Evolutionary conservation across 1,140 invertebrate species (phyloP).

Genomic region (Aethina tumida): DNA sequence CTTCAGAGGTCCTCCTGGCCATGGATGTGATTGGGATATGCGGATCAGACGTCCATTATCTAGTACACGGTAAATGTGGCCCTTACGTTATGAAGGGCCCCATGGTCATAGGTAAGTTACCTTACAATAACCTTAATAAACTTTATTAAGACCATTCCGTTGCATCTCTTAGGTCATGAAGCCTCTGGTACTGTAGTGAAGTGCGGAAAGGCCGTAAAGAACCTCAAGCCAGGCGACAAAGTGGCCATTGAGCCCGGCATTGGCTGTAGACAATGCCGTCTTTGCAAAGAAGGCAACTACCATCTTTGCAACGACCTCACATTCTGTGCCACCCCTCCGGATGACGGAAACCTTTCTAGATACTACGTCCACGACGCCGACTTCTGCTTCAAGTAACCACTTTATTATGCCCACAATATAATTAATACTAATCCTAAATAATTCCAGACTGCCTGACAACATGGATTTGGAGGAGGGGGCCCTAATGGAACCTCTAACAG

Average conservation of each 20-base stretch:
- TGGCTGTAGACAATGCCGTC: constrained; percentile 74
- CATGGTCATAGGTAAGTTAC: constrained; percentile 61
- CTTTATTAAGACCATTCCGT: too few relatives aligned
- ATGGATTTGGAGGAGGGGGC: constrained; percentile 87
- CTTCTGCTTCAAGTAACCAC: constrained; percentile 76
- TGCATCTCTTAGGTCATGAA: constrained; percentile 52
- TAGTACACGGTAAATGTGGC: constrained; percentile 71
- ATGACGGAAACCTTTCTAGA: constrained; percentile 71
- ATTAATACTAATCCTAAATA: background rate
- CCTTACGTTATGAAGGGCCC: constrained; percentile 69
- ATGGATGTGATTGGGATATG: constrained; percentile 91
- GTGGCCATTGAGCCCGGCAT: constrained; percentile 90
- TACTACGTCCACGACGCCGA: constrained; percentile 85
- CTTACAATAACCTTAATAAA: background rate
- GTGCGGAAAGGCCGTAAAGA: constrained; percentile 60
- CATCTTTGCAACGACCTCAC: constrained; percentile 80
- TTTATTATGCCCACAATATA: background rate
- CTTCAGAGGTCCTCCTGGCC: constrained; percentile 70
- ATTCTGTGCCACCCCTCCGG: constrained; percentile 85
- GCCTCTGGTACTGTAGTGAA: constrained; percentile 62
- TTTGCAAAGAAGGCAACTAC: constrained; percentile 79
- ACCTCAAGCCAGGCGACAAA: constrained; percentile 68
- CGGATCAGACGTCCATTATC: constrained; percentile 91
- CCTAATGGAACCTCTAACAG: constrained; percentile 81
- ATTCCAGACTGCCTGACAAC: constrained; percentile 70